Conservation (phyloP, 2,797 vertebrate genomes). For the Sandelia bainsii region DNA sequence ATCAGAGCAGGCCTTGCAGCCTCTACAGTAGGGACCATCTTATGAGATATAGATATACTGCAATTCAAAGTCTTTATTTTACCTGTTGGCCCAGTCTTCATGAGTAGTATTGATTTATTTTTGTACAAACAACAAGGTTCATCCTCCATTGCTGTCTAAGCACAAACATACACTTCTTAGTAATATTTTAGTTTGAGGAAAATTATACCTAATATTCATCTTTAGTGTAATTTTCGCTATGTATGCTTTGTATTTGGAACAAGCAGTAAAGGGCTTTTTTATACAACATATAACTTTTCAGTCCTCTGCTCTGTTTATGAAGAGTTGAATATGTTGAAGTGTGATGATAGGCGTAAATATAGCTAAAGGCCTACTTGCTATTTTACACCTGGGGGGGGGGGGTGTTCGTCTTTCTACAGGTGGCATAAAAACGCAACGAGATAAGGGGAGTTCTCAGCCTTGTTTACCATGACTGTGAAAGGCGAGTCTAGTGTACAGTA, state of each 20-base stretch:
- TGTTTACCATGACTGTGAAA: slow-evolving; percentile 81
- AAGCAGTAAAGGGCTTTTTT: not conserved
- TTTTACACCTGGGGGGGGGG: slow-evolving; percentile 27
- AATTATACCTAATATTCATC: not conserved
- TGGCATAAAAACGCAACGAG: slow-evolving; percentile 37
- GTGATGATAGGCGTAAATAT: not conserved
- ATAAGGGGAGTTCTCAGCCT: slow-evolving; percentile 76
- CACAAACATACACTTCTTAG: not conserved
- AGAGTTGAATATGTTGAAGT: not conserved
- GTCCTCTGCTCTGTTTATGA: not conserved
- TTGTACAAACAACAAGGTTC: not conserved
- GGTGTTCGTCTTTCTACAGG: slow-evolving; percentile 37
- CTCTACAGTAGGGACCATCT: slow-evolving; percentile 18
- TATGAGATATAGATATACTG: slow-evolving; percentile 13
- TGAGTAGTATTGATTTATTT: not conserved
- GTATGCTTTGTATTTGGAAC: not conserved
- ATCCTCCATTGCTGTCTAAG: not conserved
- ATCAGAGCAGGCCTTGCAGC: slow-evolving; percentile 33
- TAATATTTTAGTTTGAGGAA: not conserved
- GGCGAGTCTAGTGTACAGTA: slow-evolving; percentile 65
- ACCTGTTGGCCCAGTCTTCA: slow-evolving; percentile 1
- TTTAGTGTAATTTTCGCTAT: not conserved
- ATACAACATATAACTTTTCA: not conserved
- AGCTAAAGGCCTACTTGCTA: slow-evolving; percentile 11
- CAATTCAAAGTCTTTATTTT: slow-evolving; percentile 5